phyloP scores from a whole-genome alignment of 2,888 invertebrate species.

The Homarus gammarus region DNA sequence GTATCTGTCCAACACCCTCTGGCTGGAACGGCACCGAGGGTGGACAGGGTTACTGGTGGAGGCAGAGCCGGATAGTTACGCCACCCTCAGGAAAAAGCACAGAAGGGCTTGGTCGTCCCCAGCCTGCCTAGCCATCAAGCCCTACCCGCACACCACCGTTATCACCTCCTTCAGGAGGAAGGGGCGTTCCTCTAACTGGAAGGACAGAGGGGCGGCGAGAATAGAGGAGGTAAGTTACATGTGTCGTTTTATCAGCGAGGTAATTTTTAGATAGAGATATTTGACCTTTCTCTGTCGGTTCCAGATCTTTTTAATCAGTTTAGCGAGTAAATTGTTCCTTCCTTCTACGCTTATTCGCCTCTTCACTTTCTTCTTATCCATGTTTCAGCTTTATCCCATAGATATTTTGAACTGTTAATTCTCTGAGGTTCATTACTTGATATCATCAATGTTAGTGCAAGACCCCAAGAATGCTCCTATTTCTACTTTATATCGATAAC shows the following conservation, averaged over 20 bases:
- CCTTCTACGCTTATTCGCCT: too few species aligned
- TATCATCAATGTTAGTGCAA: too few species aligned
- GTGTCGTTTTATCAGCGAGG: too few species aligned
- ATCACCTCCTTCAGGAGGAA: conserved; percentile 45
- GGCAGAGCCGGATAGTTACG: conserved; percentile 63
- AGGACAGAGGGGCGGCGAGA: conserved; percentile 54
- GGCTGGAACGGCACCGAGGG: conserved; percentile 44
- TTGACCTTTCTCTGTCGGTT: too few species aligned
- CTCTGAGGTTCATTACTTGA: too few species aligned
- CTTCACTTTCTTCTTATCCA: too few species aligned
- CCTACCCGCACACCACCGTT: conserved; percentile 48
- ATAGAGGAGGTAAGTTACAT: conserved; percentile 58
- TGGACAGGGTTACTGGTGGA: conserved; percentile 73
- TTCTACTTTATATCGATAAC: background rate
- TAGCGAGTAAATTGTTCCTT: too few species aligned
- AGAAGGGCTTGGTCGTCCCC: conserved; percentile 64
- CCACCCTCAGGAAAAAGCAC: conserved; percentile 42
- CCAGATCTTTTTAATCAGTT: too few species aligned
- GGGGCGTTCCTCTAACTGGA: conserved; percentile 4
- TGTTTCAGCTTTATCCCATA: too few species aligned
- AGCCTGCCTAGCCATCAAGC: conserved; percentile 47
- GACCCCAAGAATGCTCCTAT: too few species aligned
- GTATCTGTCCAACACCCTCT: conserved; percentile 69
- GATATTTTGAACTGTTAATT: too few species aligned
- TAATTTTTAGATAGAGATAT: too few species aligned